Conservation (phyloP, 2,113 vertebrate species). For the Sapayoa aenigma region DNA sequence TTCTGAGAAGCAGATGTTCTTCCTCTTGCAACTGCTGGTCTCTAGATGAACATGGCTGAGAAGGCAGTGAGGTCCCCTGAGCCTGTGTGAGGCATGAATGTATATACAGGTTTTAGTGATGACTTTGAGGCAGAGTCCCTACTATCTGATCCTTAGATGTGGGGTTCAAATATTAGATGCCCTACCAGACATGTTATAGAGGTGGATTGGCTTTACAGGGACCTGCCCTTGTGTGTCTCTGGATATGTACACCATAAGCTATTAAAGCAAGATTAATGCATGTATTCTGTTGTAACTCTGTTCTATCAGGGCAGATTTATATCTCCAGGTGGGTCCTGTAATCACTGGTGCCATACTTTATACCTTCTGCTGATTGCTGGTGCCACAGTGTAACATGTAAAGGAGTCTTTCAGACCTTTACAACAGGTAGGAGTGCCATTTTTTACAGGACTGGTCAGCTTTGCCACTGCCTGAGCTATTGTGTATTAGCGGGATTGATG, state of each 20-base stretch:
- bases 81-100: background rate
- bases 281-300: background rate
- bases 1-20: background rate
- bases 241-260: background rate
- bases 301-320: background rate
- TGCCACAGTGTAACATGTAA: background rate
- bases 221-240: background rate
- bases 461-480: background rate
- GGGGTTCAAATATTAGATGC: background rate
- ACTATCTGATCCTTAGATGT: background rate
- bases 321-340: background rate
- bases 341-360: background rate
- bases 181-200: background rate
- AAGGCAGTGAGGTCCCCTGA: background rate
- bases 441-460: background rate
- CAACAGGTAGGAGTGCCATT: background rate
- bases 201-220: background rate
- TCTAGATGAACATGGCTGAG: background rate
- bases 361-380: background rate
- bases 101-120: background rate
- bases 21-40: background rate
- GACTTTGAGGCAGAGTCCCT: background rate
- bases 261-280: conserved; percentile 15
- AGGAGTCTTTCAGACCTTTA: background rate
- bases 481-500: background rate